Percentiles rank a stretch among this genome's conserved stretches.
These are phyloP conservation scores for Leptinotarsa haldemani DNA, from an alignment of 2,888 invertebrate genomes.

Conservation along the genomic window DNA sequence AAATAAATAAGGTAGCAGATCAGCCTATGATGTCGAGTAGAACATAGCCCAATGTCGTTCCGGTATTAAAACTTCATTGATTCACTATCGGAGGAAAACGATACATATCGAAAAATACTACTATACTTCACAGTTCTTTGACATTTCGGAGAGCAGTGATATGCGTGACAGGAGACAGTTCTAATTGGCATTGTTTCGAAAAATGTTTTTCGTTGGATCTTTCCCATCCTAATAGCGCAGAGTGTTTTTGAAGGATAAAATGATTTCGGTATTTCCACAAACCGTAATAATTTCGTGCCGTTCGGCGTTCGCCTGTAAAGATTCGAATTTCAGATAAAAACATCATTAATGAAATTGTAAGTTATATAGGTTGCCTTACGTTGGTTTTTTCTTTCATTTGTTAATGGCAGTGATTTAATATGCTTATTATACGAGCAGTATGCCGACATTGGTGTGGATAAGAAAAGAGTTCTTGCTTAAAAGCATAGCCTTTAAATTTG, in stretches of 20 bases:
- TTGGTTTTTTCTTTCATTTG: neutral
- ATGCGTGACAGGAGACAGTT: neutral
- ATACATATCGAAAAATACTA: too few species aligned
- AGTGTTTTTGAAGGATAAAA: constrained; percentile 1
- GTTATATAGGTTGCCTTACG: neutral
- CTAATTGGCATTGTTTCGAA: constrained; percentile 6
- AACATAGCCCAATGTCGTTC: too few species aligned
- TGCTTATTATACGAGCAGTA: neutral
- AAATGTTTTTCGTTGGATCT: neutral
- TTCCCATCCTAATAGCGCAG: neutral
- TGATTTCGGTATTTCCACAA: constrained; percentile 2
- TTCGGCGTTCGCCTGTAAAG: neutral
- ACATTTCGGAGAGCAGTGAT: constrained; percentile 1
- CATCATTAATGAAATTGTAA: constrained; percentile 6
- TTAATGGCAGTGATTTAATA: neutral
- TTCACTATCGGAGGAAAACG: too few species aligned
- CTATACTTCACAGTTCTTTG: neutral
- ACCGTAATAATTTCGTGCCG: neutral
- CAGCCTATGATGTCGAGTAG: too few species aligned
- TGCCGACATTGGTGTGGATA: too few species aligned
- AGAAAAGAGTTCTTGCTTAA: too few species aligned
- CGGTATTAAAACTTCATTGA: too few species aligned
- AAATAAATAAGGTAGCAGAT: too few species aligned
- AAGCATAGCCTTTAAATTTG: too few species aligned
- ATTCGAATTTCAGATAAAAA: neutral